phyloP scores from a whole-genome alignment of 2,113 vertebrate species.

The Pedetes capensis region DNA sequence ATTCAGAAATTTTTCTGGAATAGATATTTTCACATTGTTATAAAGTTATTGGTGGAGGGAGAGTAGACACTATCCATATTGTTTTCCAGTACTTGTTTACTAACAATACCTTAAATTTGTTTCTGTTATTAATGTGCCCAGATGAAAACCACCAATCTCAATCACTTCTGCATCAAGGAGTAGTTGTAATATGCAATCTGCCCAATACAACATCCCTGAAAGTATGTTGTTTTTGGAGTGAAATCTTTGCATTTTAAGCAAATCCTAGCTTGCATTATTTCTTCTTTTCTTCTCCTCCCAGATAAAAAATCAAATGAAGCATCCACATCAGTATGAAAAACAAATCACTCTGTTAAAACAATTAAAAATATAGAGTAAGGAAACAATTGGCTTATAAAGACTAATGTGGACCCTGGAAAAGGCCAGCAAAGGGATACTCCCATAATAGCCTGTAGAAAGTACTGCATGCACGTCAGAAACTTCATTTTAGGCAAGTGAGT shows the following conservation, averaged over 20 bases:
- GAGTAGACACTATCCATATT: too few relatives aligned
- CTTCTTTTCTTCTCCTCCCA: not conserved
- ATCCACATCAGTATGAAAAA: not conserved
- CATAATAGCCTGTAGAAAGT: not conserved
- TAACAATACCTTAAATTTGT: not conserved
- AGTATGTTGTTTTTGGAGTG: too few relatives aligned
- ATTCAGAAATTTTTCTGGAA: not conserved
- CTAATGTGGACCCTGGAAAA: not conserved
- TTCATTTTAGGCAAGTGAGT: not conserved
- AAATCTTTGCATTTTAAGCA: too few relatives aligned
- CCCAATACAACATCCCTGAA: not conserved
- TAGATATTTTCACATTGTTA: not conserved
- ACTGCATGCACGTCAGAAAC: fast-evolving
- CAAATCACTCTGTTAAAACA: not conserved
- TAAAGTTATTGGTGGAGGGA: not conserved
- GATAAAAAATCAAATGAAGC: not conserved
- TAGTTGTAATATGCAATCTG: fast-evolving
- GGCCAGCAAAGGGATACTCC: not conserved
- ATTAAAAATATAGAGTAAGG: not conserved
- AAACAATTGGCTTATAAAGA: not conserved
- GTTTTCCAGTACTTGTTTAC: not conserved
- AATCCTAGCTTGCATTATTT: too few relatives aligned
- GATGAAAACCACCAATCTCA: not conserved
- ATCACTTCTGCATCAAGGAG: not conserved
- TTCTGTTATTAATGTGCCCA: not conserved